phyloP scores from a whole-genome alignment of 2,113 vertebrate genomes.

The Pseudopipra pipra region DNA sequence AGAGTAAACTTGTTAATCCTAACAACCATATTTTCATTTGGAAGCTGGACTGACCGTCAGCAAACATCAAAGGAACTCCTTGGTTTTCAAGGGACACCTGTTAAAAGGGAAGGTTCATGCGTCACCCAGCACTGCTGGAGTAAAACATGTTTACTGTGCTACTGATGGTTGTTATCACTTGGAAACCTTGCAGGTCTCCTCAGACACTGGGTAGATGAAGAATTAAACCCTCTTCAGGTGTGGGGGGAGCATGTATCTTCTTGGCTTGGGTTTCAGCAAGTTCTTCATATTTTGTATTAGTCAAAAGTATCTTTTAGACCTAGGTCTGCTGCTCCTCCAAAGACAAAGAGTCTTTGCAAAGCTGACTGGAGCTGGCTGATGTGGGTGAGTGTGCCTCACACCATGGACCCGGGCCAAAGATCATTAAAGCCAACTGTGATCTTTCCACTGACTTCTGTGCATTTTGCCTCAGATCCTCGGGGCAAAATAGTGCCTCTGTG shows the following conservation, averaged over 20 bases:
- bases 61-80: slow-evolving; percentile 49
- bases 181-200: neutral
- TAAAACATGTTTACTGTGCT: neutral
- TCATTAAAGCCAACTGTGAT: neutral
- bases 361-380: neutral
- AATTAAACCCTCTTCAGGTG: neutral
- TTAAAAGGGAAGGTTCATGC: neutral
- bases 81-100: slow-evolving; percentile 8
- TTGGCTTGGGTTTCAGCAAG: neutral
- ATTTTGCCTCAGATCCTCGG: neutral
- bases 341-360: neutral
- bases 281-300: neutral
- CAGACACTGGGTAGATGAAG: neutral
- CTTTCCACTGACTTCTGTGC: neutral
- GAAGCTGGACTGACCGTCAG: neutral
- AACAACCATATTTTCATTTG: slow-evolving; percentile 44
- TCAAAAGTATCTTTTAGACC: neutral
- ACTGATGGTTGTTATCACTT: neutral
- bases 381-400: neutral
- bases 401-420: neutral
- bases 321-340: neutral
- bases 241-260: neutral
- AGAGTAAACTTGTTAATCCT: slow-evolving; percentile 55
- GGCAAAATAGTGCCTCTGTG: neutral
- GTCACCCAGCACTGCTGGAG: neutral